phyloP scores from a whole-genome alignment of 1,140 invertebrate genomes.

The Phocides pigmalion region DNA sequence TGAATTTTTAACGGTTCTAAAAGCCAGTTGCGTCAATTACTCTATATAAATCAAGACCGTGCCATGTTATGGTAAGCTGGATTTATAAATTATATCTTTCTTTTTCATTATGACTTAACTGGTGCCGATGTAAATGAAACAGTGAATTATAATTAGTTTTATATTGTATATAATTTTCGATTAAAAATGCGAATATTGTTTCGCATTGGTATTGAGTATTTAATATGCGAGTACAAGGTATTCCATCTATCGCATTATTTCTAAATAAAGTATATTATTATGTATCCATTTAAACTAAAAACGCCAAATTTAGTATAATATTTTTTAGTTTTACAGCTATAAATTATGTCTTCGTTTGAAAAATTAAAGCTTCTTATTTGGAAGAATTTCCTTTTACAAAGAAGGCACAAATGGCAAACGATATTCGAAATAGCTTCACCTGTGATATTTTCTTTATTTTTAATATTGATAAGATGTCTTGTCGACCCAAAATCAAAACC shows the following conservation, averaged over 20 bases:
- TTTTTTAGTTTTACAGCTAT: constrained; percentile 38
- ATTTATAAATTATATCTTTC: not conserved
- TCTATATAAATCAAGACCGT: constrained; percentile 2
- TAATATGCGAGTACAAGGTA: too few relatives aligned
- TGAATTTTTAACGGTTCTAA: too few relatives aligned
- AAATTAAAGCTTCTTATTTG: constrained; percentile 90
- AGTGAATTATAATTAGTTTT: too few relatives aligned
- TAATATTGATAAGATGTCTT: constrained; percentile 87
- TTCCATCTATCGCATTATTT: too few relatives aligned
- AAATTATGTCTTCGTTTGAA: constrained; percentile 71
- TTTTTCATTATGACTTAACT: not conserved
- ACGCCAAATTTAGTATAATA: too few relatives aligned
- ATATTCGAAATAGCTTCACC: constrained; percentile 89
- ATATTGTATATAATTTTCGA: too few relatives aligned
- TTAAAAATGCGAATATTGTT: too few relatives aligned
- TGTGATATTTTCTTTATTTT: constrained; percentile 89
- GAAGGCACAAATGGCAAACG: constrained; percentile 90
- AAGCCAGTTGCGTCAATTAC: not conserved
- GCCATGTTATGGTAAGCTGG: constrained; percentile 9
- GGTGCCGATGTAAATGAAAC: too few relatives aligned
- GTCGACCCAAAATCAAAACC: constrained; percentile 80
- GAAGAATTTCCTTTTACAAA: constrained; percentile 93
- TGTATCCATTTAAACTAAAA: too few relatives aligned
- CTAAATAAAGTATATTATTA: too few relatives aligned
- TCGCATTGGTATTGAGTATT: too few relatives aligned